Base-by-base conservation (phyloP, 2,888 invertebrate species). In the Gymnoscelis rufifasciata region DNA sequence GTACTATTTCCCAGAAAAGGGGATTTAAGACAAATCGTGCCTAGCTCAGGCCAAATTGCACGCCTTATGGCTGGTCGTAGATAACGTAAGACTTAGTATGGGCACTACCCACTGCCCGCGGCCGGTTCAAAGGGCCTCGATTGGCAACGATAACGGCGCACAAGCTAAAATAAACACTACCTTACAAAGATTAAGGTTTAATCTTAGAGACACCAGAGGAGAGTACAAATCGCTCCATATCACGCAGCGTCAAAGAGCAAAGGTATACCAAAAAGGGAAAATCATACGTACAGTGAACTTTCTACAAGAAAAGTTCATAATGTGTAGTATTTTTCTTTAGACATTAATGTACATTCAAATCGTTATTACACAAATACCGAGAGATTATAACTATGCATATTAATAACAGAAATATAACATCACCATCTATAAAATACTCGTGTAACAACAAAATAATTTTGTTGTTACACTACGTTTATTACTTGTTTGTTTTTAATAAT, bases 221-320 rank as follows among this genome's bases (percentile, higher is more conserved):
- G 31, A 44, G 38, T 39, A 29, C 37, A 43, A 45, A 40, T 46
- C 38, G 38, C 15, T 24, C 27, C 38, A 24, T 39, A 47, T 29
- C 46, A 43, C 36, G 49, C 46, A 13, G 47, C 67, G 66, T 71
- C 70, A 72, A 71, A 74, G 78, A 63, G 74, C 78, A 77, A 78
- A 81, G 79, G 78, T 78, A 71, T 62, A 62, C 68, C 64, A 74
- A 80, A 78, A 81, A 74, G 79, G 83, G 71, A 76, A 79, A 82
- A 76, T 66, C 72, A 69, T 74, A 26, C 15, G 28, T 38, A 13
- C 11, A 38, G 14, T 31, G 26, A 73, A 74, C 76, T 54, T 56
- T 52, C 47, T 43, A 56, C 51, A 43, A 46, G 52, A 33, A 27
- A 19, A 35, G 23, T 35, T 36, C 42, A 50, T 26, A 42, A 27